Percentiles rank a stretch among this genome's conserved stretches.
Conservation (phyloP, 2,888 invertebrate genomes). For the Aporophyla nigra region DNA sequence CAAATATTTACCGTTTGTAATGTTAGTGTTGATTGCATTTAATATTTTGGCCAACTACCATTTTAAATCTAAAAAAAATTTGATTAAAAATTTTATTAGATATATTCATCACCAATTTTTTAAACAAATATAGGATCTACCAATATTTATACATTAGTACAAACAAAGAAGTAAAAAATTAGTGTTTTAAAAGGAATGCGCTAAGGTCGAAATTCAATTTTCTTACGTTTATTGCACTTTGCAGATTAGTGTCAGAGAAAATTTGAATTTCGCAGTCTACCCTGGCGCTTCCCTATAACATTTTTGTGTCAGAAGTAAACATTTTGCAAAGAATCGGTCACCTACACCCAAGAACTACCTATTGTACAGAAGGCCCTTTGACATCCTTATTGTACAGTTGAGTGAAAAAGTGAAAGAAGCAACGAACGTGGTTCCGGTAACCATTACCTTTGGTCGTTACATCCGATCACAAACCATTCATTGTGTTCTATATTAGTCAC, state of each 20-base stretch:
- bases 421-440: constrained; percentile 56
- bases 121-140: neutral
- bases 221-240: no score
- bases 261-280: no score
- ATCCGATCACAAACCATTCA: constrained; percentile 62
- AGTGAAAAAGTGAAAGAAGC: constrained; percentile 51
- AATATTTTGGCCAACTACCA: neutral
- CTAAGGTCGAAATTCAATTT: no score
- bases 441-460: constrained; percentile 49
- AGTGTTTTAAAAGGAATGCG: neutral
- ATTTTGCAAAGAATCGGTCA: neutral
- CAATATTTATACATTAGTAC: no score
- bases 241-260: no score
- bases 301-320: neutral
- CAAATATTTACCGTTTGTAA: no score
- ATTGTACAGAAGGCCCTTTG: neutral
- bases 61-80: neutral
- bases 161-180: neutral
- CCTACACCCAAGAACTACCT: neutral
- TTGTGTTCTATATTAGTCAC: constrained; percentile 75
- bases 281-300: no score
- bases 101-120: neutral
- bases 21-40: neutral
- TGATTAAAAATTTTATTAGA: neutral
- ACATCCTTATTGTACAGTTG: constrained; percentile 14